Base-by-base conservation (phyloP, 1,140 invertebrate genomes). In the Pygmarrhopalites habei region DNA sequence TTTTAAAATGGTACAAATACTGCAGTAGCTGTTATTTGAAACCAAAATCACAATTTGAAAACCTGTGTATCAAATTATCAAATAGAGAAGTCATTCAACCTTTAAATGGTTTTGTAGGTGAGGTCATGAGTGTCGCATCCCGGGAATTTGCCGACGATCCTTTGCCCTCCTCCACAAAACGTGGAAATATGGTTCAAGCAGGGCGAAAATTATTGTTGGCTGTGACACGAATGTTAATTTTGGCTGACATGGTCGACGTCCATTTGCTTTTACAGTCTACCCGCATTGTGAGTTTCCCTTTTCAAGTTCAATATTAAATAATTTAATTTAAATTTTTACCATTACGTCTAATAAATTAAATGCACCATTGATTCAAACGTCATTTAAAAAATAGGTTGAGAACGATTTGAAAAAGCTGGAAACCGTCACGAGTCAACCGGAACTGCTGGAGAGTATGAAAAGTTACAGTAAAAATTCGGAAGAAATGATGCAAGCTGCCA, bases 201-300 rank as follows among this genome's bases (percentile, higher is more conserved):
- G 94, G 95, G 1, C 81, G 95, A 64, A 90, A 88, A 74, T 78
- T 98, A 15, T 79, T 99, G 1, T 95, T 90, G 3, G 92, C 94
- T 23, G 94, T 98, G 2, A 97, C 95, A 0, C 79, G 92, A 10
- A 81, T 99, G 10, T 79, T 99, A 0, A 97, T 98, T 66, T 78
- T 98, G 4, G 94, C 95, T 10, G 96, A 99, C 74, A 96, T 98
- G 92, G 93, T 98, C 2, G 95, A 99, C 78, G 93, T 98, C 29
- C 91, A 95, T 79, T 80, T 94, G 17, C 79, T 98, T 21, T 78
- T 98, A 1, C 90, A 92, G 74, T 92, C 90, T n/a, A 79, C 96
- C 12, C 83, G 89, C 71, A 85, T 92, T 60, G 81, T 81, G 72
- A 72, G 78, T 74, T 51, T 15, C 12, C n/a, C n/a, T n/a, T n/a